Percentiles rank a stretch among this genome's conserved stretches.
These are phyloP conservation scores for Meghimatium bilineatum DNA, from an alignment of 2,888 invertebrate genomes.

Conservation along the genomic window DNA sequence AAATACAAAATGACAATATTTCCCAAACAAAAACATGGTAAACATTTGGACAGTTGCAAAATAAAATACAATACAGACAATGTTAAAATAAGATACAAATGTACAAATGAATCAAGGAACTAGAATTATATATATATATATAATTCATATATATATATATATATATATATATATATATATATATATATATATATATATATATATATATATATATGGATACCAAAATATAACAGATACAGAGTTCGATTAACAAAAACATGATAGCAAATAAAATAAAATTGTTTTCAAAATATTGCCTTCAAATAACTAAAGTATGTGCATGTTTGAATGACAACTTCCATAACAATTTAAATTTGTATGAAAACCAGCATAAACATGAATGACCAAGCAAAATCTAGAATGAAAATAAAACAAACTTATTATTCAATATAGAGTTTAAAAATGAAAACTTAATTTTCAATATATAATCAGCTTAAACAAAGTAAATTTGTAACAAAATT, in stretches of 20 bases:
- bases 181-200: not conserved
- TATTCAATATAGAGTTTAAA: too few relatives aligned
- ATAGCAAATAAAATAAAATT: not conserved
- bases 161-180: too few relatives aligned
- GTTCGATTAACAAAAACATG: not conserved
- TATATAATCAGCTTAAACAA: too few relatives aligned
- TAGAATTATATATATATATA: not conserved
- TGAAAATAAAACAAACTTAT: too few relatives aligned
- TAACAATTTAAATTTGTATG: too few relatives aligned
- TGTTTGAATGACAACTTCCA: too few relatives aligned
- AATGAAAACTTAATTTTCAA: too few relatives aligned
- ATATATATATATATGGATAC: not conserved
- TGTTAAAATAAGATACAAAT: not conserved
- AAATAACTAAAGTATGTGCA: too few relatives aligned
- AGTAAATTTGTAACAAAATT: too few relatives aligned
- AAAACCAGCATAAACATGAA: not conserved
- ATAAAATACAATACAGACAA: not conserved
- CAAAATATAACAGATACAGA: not conserved
- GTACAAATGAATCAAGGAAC: not conserved
- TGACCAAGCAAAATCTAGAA: too few relatives aligned
- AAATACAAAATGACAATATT: not conserved
- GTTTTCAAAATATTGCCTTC: too few relatives aligned
- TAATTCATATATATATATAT: not conserved
- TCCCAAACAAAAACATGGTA: not conserved
- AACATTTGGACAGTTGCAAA: not conserved